Evolutionary conservation across 1,140 invertebrate species (phyloP).

Genomic region (Popillia japonica): DNA sequence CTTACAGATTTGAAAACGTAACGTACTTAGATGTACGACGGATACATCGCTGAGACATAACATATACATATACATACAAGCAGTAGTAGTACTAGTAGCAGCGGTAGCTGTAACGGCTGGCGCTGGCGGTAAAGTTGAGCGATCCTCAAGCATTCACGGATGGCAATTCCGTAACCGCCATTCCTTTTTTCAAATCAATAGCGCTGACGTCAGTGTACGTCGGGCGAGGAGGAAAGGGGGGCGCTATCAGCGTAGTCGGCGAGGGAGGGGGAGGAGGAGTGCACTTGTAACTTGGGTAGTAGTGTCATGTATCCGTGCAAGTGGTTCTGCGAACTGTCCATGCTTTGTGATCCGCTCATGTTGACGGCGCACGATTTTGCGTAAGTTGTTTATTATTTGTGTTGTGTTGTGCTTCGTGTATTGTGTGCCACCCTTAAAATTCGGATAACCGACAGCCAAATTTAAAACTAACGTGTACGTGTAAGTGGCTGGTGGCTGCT

Average conservation of each 20-base stretch:
- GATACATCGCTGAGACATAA: too few relatives aligned
- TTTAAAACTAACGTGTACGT: conserved; percentile 55
- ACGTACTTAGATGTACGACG: too few relatives aligned
- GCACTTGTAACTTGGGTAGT: conserved; percentile 61
- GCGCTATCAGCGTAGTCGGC: conserved; percentile 55
- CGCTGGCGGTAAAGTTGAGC: too few relatives aligned
- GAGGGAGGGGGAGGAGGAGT: conserved; percentile 56
- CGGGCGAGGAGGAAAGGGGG: too few relatives aligned
- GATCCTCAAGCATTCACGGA: too few relatives aligned
- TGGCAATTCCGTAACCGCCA: conserved; percentile 48
- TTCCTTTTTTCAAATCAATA: conserved; percentile 59
- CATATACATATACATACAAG: too few relatives aligned
- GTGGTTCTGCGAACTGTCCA: conserved; percentile 56
- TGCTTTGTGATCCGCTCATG: conserved; percentile 56
- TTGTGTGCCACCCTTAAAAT: conserved; percentile 38
- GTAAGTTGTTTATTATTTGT: conserved; percentile 54
- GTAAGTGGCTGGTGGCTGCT: too few relatives aligned
- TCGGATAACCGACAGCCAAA: conserved; percentile 34
- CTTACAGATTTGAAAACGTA: too few relatives aligned
- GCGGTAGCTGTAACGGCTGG: too few relatives aligned
- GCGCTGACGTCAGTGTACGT: conserved; percentile 58
- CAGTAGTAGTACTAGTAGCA: too few relatives aligned
- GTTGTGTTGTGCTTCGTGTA: too few relatives aligned
- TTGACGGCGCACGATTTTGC: conserved; percentile 51
- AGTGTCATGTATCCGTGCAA: conserved; percentile 60